These are phyloP conservation scores for Osmoderma eremita DNA, from an alignment of 2,888 invertebrate species.

Conservation along the genomic window DNA sequence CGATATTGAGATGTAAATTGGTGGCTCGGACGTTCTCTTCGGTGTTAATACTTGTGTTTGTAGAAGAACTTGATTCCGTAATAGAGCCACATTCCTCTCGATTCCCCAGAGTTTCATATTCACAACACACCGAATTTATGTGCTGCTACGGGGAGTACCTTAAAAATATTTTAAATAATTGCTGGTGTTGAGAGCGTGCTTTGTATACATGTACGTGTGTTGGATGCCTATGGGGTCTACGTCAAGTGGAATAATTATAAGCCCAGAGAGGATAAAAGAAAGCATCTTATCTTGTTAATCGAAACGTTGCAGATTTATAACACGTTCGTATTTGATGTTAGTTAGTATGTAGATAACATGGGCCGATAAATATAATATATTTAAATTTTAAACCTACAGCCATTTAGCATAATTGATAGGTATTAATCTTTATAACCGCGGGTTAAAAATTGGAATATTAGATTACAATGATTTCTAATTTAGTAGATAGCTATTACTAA, in stretches of 20 bases:
- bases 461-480: too few species aligned
- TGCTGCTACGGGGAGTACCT: constrained; percentile 43
- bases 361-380: too few species aligned
- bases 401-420: too few species aligned
- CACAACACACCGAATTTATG: constrained; percentile 47
- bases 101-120: constrained; percentile 46
- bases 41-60: constrained; percentile 64
- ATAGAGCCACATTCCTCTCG: constrained; percentile 63
- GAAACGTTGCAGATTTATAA: constrained; percentile 20
- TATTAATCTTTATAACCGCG: too few species aligned
- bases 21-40: constrained; percentile 53
- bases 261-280: constrained; percentile 9
- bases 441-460: too few species aligned
- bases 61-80: constrained; percentile 64
- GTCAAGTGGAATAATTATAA: constrained; percentile 8
- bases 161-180: constrained; percentile 43
- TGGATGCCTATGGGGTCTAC: constrained; percentile 9
- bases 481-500: too few species aligned
- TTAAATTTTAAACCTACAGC: too few species aligned
- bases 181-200: constrained; percentile 26
- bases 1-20: constrained; percentile 64
- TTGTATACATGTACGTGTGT: not conserved
- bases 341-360: not conserved
- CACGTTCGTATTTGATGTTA: constrained; percentile 3
- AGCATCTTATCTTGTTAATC: constrained; percentile 21